phyloP scores from a whole-genome alignment of 2,113 vertebrate genomes.

The Agapornis roseicollis region DNA sequence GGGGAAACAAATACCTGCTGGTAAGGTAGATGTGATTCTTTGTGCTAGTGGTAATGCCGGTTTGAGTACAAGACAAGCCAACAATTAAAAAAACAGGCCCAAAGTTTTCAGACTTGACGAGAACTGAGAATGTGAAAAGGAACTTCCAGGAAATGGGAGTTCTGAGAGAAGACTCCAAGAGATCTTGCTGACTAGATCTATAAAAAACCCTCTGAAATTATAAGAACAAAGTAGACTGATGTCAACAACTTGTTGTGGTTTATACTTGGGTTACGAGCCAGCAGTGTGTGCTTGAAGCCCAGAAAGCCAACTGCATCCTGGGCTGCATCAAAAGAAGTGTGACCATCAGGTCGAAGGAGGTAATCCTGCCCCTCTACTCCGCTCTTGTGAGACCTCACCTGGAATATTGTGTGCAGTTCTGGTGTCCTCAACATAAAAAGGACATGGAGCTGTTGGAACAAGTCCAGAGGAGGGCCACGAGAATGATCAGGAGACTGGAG shows the following conservation, averaged over 20 bases:
- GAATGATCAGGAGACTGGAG: too few species aligned
- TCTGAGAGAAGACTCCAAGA: background rate
- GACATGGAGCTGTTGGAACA: too few species aligned
- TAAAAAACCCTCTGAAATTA: background rate
- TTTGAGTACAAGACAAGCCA: background rate
- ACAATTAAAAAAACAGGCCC: background rate
- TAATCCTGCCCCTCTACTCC: background rate
- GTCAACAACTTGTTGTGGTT: background rate
- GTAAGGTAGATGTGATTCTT: background rate
- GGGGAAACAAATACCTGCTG: background rate
- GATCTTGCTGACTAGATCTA: background rate
- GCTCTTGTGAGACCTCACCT: background rate
- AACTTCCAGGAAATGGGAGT: background rate
- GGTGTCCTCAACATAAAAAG: too few species aligned
- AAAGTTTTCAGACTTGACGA: background rate
- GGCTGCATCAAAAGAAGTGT: background rate
- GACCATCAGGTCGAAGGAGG: background rate
- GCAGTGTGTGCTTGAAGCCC: background rate
- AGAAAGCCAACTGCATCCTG: background rate
- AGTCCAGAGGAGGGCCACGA: too few species aligned
- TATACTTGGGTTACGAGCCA: background rate
- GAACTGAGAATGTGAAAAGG: background rate
- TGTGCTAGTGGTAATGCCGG: background rate
- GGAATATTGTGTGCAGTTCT: too few species aligned
- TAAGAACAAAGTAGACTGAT: background rate